Base-by-base conservation (phyloP, 1,140 invertebrate species). In the Drosophila grimshawi region DNA sequence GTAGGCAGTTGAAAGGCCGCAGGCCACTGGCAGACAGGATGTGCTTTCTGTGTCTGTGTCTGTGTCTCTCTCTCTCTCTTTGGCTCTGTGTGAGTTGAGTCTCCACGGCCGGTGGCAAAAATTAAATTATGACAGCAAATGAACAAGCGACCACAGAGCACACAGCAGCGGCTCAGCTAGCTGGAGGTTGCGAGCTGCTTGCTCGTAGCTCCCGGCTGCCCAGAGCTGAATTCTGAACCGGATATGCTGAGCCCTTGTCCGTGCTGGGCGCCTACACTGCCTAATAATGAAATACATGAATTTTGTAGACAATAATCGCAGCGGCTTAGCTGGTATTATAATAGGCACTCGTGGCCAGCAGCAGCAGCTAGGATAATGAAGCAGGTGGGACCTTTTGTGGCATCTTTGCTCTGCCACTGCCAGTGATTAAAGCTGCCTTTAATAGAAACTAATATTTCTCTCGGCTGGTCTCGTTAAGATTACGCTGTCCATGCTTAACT, bases 211-310 rank as follows among this genome's bases (percentile, higher is more conserved):
- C 19, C 19, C 19, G 19, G 19, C 19, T 19, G 19, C 19, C n/a
- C 4, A 1, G 5, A 19, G 29, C 27, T 56, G 57, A n/a, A 19
- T n/a, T n/a, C 63, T 57, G 61, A 62, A 59, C 76, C 83, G 83
- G 85, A 88, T 71, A 78, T 64, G 52, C 73, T 65, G 66, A 65
- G 77, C 66, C 66, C 43, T 51, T 51, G 80, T 75, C 62, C 60
- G 10, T 63, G 41, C 55, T 39, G 46, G 71, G 19, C 19, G 19
- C 19, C 53, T 46, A 60, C 29, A 49, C 61, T 32, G 75, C 63
- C 80, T 89, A 89, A 89, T 89, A 89, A 88, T 88, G 83, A 88
- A 89, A 88, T 89, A 88, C 85, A 88, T 88, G 83, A 88, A 88
- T 88, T 83, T 88, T 88, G 88, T 78, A 89, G 83, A 88, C 83